Evolutionary conservation across 2,888 invertebrate species (phyloP).

Genomic region (Eueremaeus valkanovi): DNA sequence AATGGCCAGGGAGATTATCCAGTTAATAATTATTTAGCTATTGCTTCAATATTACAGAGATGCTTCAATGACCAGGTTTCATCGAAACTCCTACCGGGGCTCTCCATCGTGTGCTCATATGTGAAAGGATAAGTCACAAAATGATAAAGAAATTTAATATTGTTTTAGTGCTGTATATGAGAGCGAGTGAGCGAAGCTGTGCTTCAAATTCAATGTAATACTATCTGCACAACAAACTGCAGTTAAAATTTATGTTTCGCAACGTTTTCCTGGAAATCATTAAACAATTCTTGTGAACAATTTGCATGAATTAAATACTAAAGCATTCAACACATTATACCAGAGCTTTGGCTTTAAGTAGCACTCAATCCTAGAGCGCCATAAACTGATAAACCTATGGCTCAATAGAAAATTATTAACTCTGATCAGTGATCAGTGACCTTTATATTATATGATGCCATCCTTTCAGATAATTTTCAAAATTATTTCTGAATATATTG

Average conservation of each 20-base stretch:
- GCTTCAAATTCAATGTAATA: background rate
- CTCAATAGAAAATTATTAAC: background rate
- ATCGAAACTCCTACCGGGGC: too few relatives aligned
- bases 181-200: background rate
- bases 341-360: background rate
- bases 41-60: too few relatives aligned
- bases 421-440: too few relatives aligned
- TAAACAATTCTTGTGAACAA: background rate
- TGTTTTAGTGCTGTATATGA: background rate
- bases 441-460: too few relatives aligned
- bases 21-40: too few relatives aligned
- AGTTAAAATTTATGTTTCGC: background rate
- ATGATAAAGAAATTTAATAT: background rate
- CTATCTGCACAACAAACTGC: slow-evolving; percentile 17
- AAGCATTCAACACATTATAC: background rate
- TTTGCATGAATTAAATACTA: slow-evolving; percentile 19
- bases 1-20: too few relatives aligned
- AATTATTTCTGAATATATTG: too few relatives aligned
- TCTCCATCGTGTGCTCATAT: background rate
- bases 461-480: too few relatives aligned
- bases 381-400: background rate
- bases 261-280: background rate
- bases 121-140: background rate
- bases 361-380: background rate
- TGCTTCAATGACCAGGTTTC: too few relatives aligned